Conservation (phyloP, 1,140 invertebrate species). For the Danaus plexippus region DNA sequence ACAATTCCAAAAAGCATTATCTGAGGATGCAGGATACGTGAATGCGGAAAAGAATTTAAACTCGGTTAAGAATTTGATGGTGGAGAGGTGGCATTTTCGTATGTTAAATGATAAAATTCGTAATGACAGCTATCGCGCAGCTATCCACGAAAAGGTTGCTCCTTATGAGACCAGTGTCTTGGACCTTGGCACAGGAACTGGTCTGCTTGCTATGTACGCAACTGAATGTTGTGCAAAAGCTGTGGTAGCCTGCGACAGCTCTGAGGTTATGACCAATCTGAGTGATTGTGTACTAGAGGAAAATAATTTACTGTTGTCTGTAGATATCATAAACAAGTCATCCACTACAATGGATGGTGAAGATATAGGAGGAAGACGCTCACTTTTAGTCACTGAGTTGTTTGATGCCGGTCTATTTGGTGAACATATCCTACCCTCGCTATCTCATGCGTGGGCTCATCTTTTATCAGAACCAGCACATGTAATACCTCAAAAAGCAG, state of each 20-base stretch:
- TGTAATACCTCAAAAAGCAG: slow-evolving; percentile 76
- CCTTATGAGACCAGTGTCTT: slow-evolving; percentile 73
- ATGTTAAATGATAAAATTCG: slow-evolving; percentile 84
- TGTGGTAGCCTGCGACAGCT: slow-evolving; percentile 79
- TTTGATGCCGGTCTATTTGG: slow-evolving; percentile 86
- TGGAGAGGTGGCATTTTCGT: slow-evolving; percentile 85
- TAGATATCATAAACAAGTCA: slow-evolving; percentile 41
- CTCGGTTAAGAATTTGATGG: slow-evolving; percentile 59
- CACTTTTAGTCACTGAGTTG: slow-evolving; percentile 81
- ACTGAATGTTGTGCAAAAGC: slow-evolving; percentile 69
- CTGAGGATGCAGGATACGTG: slow-evolving; percentile 38
- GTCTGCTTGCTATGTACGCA: slow-evolving; percentile 78
- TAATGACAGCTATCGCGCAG: slow-evolving; percentile 77
- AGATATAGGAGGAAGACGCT: slow-evolving; percentile 74
- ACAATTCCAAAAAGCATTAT: slow-evolving; percentile 51
- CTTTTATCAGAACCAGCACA: slow-evolving; percentile 69
- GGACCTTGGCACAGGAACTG: slow-evolving; percentile 84
- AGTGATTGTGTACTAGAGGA: slow-evolving; percentile 50
- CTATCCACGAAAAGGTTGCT: slow-evolving; percentile 73
- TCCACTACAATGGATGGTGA: slow-evolving; percentile 60
- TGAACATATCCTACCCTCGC: slow-evolving; percentile 77
- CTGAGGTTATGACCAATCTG: slow-evolving; percentile 71
- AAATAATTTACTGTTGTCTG: slow-evolving; percentile 27
- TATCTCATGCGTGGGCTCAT: slow-evolving; percentile 78
- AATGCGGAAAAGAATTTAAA: slow-evolving; percentile 61